Conservation (phyloP, 2,797 vertebrate genomes). For the Propithecus deckenii region DNA sequence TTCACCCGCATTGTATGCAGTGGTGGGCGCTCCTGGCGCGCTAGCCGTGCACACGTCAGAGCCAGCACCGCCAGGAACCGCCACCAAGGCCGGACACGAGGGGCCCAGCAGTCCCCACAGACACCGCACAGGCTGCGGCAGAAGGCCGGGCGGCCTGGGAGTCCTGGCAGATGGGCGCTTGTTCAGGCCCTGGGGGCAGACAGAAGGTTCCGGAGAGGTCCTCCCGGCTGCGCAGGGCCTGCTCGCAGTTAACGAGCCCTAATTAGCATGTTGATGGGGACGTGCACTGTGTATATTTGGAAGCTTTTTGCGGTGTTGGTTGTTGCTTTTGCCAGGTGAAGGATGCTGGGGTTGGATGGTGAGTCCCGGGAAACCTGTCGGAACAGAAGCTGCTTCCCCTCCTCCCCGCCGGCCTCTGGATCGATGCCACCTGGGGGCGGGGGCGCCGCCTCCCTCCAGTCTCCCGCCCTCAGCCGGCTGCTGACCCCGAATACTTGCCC, state of each 20-base stretch:
- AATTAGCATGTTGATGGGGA: neutral
- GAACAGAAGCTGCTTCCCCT: neutral
- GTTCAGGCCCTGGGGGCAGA: neutral
- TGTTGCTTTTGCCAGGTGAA: neutral
- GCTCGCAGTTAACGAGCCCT: neutral
- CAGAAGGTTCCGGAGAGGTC: neutral
- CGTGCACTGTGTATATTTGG: neutral
- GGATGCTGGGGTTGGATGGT: neutral
- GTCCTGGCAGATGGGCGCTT: neutral
- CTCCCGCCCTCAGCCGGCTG: accelerated
- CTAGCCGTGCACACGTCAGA: neutral
- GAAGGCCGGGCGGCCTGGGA: neutral
- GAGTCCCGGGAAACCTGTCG: neutral
- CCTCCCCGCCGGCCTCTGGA: accelerated
- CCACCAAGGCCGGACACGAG: neutral
- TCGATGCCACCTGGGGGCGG: accelerated
- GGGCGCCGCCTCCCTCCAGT: neutral
- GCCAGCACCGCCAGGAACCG: neutral
- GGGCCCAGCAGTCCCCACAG: neutral
- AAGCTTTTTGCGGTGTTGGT: neutral
- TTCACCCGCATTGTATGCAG: neutral
- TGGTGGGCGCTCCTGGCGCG: neutral
- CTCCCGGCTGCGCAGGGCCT: neutral
- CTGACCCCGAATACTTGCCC: neutral
- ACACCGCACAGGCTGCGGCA: neutral